Base-by-base conservation (phyloP, 2,113 vertebrate genomes). In the Megatriorchis doriae region DNA sequence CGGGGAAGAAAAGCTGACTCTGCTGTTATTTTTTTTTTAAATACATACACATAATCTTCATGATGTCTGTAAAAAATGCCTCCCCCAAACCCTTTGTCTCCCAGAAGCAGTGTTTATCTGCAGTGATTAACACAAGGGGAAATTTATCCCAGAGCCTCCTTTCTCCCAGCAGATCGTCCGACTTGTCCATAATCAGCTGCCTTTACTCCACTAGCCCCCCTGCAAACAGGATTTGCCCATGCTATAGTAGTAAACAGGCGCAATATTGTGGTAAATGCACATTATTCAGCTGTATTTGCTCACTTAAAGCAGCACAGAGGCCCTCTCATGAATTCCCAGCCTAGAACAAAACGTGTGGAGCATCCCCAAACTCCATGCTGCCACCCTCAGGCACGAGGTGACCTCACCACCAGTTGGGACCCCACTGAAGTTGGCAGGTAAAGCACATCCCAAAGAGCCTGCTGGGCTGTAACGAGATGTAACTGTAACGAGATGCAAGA, bases 11-110 rank as follows among this genome's bases (percentile, higher is more conserved):
- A 86, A 87, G 84, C 86, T 90, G 84, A 87, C 58, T 89, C 56
- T 29, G 53, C 36, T 66, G 21, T 68, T 91, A 81, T 47, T 94
- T 96, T 96, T 91, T 77, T 36, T 66, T 92, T 84, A 75, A 95
- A 88, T 43, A 93, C 40, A 81, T 32, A 59, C 22, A 79, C 42
- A 59, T 56, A 65, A 80, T 61, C 59, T 88, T 90, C 1, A 1
- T 36, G 32, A 79, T 67, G 73, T 59, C 48, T 79, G 23, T 42
- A 89, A 89, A 96, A 94, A 84, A 68, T 38, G 13, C 31, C 38
- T 66, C 50, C 47, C 23, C 11, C 40, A 77, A 86, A 40, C 34
- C 19, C 43, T 79, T 82, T 85, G 52, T 72, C 48, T 90, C 40
- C 11, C 61, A 79, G 52, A 91, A 84, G 38, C 47, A 61, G 43